Evolutionary conservation across 2,113 vertebrate species (phyloP).

Genomic region (Sisor rabdophorus): DNA sequence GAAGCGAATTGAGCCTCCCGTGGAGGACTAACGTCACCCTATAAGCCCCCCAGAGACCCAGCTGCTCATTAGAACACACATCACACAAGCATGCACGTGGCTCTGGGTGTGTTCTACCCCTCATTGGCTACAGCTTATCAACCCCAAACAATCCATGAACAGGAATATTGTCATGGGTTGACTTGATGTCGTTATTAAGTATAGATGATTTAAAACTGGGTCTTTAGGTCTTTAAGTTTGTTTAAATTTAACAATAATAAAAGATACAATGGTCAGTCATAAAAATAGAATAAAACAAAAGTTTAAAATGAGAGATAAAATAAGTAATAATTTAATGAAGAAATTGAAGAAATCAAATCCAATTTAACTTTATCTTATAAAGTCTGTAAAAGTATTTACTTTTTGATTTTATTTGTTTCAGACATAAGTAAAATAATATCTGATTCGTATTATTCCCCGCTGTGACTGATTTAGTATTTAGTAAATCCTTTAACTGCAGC

Average conservation of each 20-base stretch:
- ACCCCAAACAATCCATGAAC: not conserved
- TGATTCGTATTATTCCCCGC: no score
- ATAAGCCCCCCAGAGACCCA: constrained; percentile 19
- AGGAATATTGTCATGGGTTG: not conserved
- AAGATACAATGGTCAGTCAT: not conserved
- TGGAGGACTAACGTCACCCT: not conserved
- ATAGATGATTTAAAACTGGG: not conserved
- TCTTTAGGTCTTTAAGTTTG: no score
- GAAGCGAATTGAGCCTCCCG: not conserved
- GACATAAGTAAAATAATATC: no score
- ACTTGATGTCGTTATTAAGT: not conserved
- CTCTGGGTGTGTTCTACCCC: not conserved
- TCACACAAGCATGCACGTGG: not conserved
- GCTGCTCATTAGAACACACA: not conserved
- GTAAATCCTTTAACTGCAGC: not conserved
- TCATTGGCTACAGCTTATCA: not conserved
- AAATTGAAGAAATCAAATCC: no score
- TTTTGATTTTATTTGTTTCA: no score
- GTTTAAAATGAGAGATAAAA: no score
- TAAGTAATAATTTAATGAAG: no score
- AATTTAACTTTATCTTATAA: no score
- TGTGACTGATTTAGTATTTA: no score
- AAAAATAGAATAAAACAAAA: not conserved
- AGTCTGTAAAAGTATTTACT: no score
- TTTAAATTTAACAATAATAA: not conserved